A percentile compares a stretch with the other conserved stretches of the same genome.
Conservation (phyloP, 2,113 vertebrate genomes). For the Clinocottus analis region DNA sequence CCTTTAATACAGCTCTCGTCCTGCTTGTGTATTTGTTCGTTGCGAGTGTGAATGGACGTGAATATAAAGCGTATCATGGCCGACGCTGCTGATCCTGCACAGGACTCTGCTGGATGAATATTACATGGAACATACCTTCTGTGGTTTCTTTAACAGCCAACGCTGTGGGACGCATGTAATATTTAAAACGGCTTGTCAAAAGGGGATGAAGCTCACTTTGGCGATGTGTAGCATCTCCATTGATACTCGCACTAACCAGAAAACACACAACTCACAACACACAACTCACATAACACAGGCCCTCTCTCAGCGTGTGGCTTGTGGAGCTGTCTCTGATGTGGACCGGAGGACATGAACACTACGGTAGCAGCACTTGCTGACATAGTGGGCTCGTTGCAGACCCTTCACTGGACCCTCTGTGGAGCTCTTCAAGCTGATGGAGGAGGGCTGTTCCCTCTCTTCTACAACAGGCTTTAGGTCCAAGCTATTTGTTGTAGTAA, state of each 20-base stretch:
- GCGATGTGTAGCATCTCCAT: slow-evolving; percentile 22
- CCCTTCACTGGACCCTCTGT: neutral
- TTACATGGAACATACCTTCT: slow-evolving; percentile 48
- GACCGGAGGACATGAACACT: slow-evolving; percentile 21
- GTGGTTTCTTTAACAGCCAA: slow-evolving; percentile 35
- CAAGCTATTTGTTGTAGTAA: neutral
- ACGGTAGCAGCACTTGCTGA: slow-evolving; percentile 12
- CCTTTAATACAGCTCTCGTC: slow-evolving; percentile 51
- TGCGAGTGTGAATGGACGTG: slow-evolving; percentile 19
- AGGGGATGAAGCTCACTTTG: slow-evolving; percentile 30
- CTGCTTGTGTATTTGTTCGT: slow-evolving; percentile 18
- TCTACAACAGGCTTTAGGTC: neutral
- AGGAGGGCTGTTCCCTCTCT: neutral
- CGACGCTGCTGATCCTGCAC: slow-evolving; percentile 12
- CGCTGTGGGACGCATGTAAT: slow-evolving; percentile 37
- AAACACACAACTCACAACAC: no score
- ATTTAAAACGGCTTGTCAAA: slow-evolving; percentile 46
- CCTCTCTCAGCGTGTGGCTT: slow-evolving; percentile 29
- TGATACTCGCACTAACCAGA: slow-evolving; percentile 1
- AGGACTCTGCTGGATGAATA: slow-evolving; percentile 47
- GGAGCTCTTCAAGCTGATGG: neutral
- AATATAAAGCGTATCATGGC: slow-evolving; percentile 38
- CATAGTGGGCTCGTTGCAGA: slow-evolving; percentile 7
- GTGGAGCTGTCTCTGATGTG: slow-evolving; percentile 17
- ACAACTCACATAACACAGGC: neutral